These are phyloP conservation scores for Peromyscus maniculatus DNA, from an alignment of 2,113 vertebrate species.

Conservation along the genomic window DNA sequence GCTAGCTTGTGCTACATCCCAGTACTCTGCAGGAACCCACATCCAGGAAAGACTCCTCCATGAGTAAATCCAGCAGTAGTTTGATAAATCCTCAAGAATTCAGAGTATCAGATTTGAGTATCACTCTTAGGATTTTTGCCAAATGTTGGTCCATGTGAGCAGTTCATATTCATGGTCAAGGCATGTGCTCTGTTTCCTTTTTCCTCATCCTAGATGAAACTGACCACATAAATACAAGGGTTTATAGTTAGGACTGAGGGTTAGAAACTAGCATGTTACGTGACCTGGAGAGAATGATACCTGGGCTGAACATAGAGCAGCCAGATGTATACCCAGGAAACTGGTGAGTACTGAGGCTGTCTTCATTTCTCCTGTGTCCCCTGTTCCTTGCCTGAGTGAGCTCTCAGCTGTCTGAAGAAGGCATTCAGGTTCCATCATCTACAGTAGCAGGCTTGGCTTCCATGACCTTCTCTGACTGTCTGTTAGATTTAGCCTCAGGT, in stretches of 20 bases:
- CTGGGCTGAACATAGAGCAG: not conserved
- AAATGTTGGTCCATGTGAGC: not conserved
- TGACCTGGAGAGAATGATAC: not conserved
- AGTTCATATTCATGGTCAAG: not conserved
- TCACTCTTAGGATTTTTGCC: not conserved
- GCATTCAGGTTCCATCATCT: too few species aligned
- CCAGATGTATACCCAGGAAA: not conserved
- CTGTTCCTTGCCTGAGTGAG: not conserved
- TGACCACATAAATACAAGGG: not conserved
- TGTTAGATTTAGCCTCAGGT: not conserved
- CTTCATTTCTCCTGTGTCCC: not conserved
- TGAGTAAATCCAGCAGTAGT: not conserved
- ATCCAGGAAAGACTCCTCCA: not conserved
- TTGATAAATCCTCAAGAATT: not conserved
- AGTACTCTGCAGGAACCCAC: not conserved
- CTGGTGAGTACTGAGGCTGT: accelerated
- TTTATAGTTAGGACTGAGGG: not conserved
- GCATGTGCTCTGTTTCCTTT: not conserved
- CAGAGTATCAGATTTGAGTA: not conserved
- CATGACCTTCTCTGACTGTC: not conserved
- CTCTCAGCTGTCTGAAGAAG: not conserved
- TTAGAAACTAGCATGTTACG: not conserved
- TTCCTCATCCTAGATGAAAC: not conserved
- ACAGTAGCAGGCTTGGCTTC: not conserved
- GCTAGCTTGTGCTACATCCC: not conserved